Percentiles rank a stretch among this genome's conserved stretches.
Conservation (phyloP, 2,888 invertebrate species). For the Thysanoteuthis rhombus region DNA sequence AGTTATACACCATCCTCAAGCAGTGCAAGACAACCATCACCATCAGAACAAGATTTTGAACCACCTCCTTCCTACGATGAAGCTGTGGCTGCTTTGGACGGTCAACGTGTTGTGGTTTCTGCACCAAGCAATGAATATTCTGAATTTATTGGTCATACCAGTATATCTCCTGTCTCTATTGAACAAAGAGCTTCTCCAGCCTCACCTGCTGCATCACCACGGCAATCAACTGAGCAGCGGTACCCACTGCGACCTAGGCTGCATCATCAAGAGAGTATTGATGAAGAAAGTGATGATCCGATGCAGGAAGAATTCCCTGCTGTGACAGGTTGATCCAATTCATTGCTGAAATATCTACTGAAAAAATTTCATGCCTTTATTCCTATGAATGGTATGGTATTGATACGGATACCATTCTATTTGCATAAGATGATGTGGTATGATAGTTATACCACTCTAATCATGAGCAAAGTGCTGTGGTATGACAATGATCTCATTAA, state of each 20-base stretch:
- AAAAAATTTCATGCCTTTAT: not conserved
- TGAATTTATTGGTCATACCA: not conserved
- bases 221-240: not conserved
- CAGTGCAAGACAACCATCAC: not conserved
- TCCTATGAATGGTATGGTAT: not conserved
- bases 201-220: not conserved
- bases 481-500: not conserved
- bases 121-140: not conserved
- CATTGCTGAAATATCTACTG: not conserved
- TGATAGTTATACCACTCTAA: not conserved
- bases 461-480: not conserved
- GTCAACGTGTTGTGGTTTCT: not conserved
- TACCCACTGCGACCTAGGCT: not conserved
- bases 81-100: not conserved
- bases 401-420: not conserved
- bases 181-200: not conserved
- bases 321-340: not conserved
- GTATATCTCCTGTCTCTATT: not conserved
- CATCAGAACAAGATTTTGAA: slow-evolving; percentile 20
- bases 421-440: not conserved
- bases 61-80: slow-evolving; percentile 28
- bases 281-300: not conserved
- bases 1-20: slow-evolving; percentile 31
- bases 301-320: not conserved
- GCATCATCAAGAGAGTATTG: not conserved